Conservation (phyloP, 2,888 invertebrate species). For the Drosophila anceps region DNA sequence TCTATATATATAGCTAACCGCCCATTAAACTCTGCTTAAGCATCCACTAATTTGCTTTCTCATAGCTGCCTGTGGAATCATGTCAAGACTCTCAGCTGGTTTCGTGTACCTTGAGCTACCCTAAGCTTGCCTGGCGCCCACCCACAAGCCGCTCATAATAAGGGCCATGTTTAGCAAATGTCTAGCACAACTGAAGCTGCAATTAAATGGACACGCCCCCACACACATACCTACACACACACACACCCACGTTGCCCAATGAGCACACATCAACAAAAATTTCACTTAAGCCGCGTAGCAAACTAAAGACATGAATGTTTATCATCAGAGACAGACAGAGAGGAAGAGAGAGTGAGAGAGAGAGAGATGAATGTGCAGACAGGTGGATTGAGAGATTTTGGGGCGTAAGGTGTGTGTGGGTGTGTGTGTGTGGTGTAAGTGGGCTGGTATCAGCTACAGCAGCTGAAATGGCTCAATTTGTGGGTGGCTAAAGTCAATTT, state of each 20-base stretch:
- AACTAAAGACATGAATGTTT: slow-evolving; percentile 62
- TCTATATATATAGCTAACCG: neutral
- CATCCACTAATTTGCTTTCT: neutral
- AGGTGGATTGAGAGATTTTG: neutral
- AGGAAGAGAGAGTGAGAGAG: slow-evolving; percentile 11
- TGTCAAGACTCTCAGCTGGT: neutral
- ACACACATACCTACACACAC: neutral
- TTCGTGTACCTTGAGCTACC: neutral
- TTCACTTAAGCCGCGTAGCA: slow-evolving; percentile 76
- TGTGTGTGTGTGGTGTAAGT: neutral
- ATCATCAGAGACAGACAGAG: slow-evolving; percentile 49
- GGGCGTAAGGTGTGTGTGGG: neutral
- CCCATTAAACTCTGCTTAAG: neutral
- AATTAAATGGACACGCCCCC: slow-evolving; percentile 54
- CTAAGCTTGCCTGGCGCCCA: neutral
- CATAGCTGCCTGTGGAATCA: too few relatives aligned
- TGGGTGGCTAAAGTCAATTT: slow-evolving; percentile 73
- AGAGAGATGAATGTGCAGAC: slow-evolving; percentile 1
- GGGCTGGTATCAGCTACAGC: neutral
- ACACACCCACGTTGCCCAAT: neutral
- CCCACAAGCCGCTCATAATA: neutral
- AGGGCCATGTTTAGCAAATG: slow-evolving; percentile 9
- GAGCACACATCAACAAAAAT: slow-evolving; percentile 46
- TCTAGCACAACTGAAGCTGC: slow-evolving; percentile 39
- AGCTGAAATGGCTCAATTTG: slow-evolving; percentile 67